Evolutionary conservation across 2,797 vertebrate species (phyloP), one percentile per base, ranked within the genome.

Genomic region (Tadarida brasiliensis): DNA sequence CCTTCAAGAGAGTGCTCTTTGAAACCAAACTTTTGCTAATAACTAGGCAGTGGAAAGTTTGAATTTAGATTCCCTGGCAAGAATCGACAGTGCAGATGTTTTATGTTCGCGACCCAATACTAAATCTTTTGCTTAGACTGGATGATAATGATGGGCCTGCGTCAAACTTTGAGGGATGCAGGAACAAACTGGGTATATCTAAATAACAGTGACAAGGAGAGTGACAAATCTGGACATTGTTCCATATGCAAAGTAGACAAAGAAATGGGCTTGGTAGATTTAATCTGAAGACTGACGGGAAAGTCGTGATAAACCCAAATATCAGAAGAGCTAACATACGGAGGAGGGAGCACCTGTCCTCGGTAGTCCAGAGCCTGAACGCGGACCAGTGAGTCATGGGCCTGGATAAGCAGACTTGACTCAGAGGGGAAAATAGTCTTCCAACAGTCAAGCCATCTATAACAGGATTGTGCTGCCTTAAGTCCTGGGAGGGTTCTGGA

Each of bases 1-100:
- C 76, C 68, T 71, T 73, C 51, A n/a, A 83, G 56, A 68, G 11
- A 87, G 39, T 70, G 33, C 24, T 96, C 87, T 92, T 59, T 67
- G 30, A 95, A 96, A 93, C 28, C 39, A 87, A 49, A 92, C 35
- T 82, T 95, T 91, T 91, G 22, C 47, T n/a, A 80, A 35, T 74
- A 94, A n/a, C 16, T 76, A 30, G 11, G 24, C 28, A 61, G 11
- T 71, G n/a, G 59, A 83, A 89, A 67, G 2, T 88, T 59, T 87
- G 28, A 67, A 67, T 28, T 54, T 76, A n/a, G 68, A 70, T 90
- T 95, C 70, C 63, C 33, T 87, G 57, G 44, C 73, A 93, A 80
- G 61, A 90, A 76, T 22, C 0, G 1, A 85, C 26, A 85, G 54
- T 30, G n/a, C 47, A 44, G 7, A 35, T 88, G 24, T 65, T 93